These are phyloP conservation scores for Zaprionus taronus DNA, from an alignment of 1,140 invertebrate species.

Conservation along the genomic window DNA sequence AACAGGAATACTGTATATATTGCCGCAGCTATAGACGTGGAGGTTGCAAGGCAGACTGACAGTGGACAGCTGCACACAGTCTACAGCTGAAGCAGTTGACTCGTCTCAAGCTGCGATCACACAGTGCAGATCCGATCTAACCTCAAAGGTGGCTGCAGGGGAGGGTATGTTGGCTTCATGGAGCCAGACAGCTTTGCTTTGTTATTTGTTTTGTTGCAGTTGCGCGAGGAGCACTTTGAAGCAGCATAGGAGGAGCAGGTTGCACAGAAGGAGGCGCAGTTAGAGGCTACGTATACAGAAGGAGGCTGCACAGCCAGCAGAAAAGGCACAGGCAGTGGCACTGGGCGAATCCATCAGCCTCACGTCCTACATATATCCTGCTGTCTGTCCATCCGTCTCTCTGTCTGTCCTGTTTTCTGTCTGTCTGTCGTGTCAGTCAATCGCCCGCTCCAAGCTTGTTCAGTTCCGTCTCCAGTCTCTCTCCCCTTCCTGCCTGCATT, in stretches of 20 bases:
- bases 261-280: not conserved
- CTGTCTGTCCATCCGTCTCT: constrained; percentile 10
- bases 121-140: not conserved
- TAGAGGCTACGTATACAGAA: not conserved
- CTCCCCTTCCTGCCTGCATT: not conserved
- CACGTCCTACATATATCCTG: constrained; percentile 47
- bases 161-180: constrained; percentile 22
- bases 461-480: constrained; percentile 4
- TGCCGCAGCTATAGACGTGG: not conserved
- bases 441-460: not conserved
- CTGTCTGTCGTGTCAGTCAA: constrained; percentile 2
- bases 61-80: no score
- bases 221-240: constrained; percentile 57
- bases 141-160: not conserved
- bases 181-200: not conserved
- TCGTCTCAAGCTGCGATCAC: no score
- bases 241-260: constrained; percentile 33
- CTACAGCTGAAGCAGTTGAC: no score
- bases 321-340: not conserved
- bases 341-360: constrained; percentile 28
- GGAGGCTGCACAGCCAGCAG: not conserved
- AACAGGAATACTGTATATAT: not conserved
- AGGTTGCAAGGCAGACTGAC: not conserved
- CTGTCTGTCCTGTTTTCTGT: constrained; percentile 12
- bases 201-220: constrained; percentile 28